These are phyloP conservation scores for Morpho helenor DNA, from an alignment of 2,888 invertebrate genomes.

Conservation along the genomic window DNA sequence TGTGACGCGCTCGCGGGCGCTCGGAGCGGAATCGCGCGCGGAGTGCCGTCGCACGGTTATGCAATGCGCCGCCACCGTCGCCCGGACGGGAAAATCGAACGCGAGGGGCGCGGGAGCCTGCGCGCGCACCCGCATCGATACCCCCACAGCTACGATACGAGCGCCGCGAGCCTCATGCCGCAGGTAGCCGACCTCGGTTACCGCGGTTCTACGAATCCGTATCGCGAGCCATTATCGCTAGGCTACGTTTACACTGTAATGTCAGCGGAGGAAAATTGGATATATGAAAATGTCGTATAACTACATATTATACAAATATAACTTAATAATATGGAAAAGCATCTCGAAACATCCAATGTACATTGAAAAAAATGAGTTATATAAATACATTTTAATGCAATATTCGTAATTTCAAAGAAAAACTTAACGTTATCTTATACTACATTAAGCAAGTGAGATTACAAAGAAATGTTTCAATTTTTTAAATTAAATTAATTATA, in stretches of 20 bases:
- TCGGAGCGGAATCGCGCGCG: conserved; percentile 74
- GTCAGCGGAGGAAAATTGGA: too few relatives aligned
- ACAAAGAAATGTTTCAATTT: too few relatives aligned
- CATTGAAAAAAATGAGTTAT: too few relatives aligned
- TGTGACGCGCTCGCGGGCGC: conserved; percentile 70
- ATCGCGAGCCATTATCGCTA: conserved; percentile 22
- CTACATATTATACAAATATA: too few relatives aligned
- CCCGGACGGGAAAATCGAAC: conserved; percentile 67
- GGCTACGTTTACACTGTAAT: conserved; percentile 1
- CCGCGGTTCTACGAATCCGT: conserved; percentile 34
- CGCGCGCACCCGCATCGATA: conserved; percentile 70
- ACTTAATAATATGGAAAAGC: too few relatives aligned
- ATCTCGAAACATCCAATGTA: too few relatives aligned
- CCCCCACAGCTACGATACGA: conserved; percentile 27
- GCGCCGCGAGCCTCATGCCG: conserved; percentile 28
- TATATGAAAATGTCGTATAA: too few relatives aligned
- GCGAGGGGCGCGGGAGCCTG: conserved; percentile 53
- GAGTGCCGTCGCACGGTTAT: conserved; percentile 73
- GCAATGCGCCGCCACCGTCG: conserved; percentile 73
- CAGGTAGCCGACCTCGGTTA: conserved; percentile 38
- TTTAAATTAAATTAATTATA: too few relatives aligned
- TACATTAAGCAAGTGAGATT: too few relatives aligned
- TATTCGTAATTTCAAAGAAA: background rate
- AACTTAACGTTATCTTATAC: too few relatives aligned
- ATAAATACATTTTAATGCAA: too few relatives aligned